Evolutionary conservation across 2,797 vertebrate species (phyloP).

Genomic region (Gallinago stenura): DNA sequence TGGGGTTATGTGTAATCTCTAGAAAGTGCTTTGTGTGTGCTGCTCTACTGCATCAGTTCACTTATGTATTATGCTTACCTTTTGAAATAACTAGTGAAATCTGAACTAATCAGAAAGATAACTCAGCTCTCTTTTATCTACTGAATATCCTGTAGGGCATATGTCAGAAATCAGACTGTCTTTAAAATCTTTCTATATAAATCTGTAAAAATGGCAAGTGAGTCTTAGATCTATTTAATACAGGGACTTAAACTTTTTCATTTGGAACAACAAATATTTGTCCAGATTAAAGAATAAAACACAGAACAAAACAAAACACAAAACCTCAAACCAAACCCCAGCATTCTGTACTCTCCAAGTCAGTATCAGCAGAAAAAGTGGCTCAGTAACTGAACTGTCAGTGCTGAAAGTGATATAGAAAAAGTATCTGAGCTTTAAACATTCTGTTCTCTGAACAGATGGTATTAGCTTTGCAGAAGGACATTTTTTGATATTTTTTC

Average conservation of each 20-base stretch:
- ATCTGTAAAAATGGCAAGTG: neutral
- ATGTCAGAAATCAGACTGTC: neutral
- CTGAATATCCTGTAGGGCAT: neutral
- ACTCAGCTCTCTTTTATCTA: neutral
- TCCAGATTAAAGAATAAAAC: neutral
- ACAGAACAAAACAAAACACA: neutral
- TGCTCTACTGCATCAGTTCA: neutral
- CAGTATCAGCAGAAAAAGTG: neutral
- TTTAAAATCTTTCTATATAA: neutral
- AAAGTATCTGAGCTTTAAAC: neutral
- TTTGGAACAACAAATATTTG: neutral
- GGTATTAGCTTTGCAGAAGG: neutral
- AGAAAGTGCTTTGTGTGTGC: neutral
- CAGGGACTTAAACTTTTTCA: neutral
- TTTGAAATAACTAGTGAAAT: neutral
- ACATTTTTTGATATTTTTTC: neutral
- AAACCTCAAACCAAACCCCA: neutral
- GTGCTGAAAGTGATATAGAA: neutral
- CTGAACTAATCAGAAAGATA: neutral
- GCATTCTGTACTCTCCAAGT: neutral
- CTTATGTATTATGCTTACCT: neutral
- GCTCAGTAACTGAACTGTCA: neutral
- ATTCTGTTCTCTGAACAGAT: neutral
- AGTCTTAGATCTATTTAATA: neutral
- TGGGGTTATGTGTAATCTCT: neutral